Percentiles rank a stretch among this genome's conserved stretches.
These are phyloP conservation scores for Thripadectes ignobilis DNA, from an alignment of 2,797 vertebrate species.

Conservation along the genomic window DNA sequence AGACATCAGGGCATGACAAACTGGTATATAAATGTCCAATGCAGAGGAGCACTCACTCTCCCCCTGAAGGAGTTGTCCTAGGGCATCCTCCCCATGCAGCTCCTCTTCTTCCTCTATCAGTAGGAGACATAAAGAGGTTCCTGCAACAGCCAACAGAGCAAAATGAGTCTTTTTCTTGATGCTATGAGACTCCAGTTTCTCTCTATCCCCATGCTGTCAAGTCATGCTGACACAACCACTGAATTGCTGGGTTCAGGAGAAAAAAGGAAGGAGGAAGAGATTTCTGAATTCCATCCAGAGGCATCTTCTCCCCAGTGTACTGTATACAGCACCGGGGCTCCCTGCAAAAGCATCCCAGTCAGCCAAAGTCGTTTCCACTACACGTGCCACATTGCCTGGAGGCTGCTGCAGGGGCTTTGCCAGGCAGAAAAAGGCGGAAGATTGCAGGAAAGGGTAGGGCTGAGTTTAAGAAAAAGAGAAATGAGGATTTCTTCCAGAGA, in stretches of 20 bases:
- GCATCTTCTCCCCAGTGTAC: not conserved
- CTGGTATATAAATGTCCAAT: not conserved
- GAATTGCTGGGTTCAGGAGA: not conserved
- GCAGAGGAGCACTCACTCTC: not conserved
- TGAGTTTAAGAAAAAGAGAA: not conserved
- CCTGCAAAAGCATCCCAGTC: not conserved
- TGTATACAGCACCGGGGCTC: not conserved
- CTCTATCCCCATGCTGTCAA: not conserved
- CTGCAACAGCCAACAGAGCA: not conserved
- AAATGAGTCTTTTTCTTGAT: not conserved
- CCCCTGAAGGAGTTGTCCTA: not conserved
- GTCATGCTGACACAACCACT: not conserved
- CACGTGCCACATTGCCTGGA: not conserved
- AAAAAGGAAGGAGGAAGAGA: not conserved
- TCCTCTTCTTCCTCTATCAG: not conserved
- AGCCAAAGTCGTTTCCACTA: not conserved
- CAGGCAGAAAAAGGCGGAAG: constrained; percentile 5
- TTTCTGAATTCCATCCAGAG: not conserved
- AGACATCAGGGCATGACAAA: not conserved
- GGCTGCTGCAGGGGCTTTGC: constrained; percentile 6
- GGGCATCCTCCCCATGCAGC: not conserved
- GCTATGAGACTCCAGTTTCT: not conserved
- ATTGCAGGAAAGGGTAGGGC: not conserved
- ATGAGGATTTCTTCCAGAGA: not conserved
- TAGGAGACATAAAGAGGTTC: not conserved